Evolutionary conservation across 2,888 invertebrate genomes (phyloP), one percentile per base, ranked within the genome.

Genomic region (Xanthia togata): DNA sequence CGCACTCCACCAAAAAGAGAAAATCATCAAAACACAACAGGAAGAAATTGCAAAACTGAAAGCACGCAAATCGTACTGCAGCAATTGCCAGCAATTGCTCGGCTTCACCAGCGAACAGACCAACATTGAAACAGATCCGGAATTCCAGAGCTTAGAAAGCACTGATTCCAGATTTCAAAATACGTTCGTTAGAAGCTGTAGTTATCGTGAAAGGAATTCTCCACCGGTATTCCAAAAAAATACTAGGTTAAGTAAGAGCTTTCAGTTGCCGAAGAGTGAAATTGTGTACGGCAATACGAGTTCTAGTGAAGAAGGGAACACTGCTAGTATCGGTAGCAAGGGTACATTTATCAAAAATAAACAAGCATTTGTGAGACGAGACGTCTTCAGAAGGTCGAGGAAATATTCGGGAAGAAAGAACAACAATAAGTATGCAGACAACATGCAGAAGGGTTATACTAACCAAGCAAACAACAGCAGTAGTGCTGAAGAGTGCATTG

Each of bases 1-100:
- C 75, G 97, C 97, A 70, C 95, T 98, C 31, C 97, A 97, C 79
- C 98, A 98, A 90, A 98, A 98, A 91, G 98, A 98, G 90, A 97
- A 97, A 90, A 97, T 98, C 67, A 98, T 98, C 80, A 97, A 97
- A 89, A 96, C 97, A 76, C 98, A 98, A 90, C 97, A 97, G 89
- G 97, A 97, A 83, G 98, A 98, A 93, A 98, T 98, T 81, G 95
- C 97, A 17, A 97, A 97, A 92, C 95, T 98, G 47, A 97, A 97
- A 89, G 95, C 97, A 1, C 95, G 96, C 55, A 96, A 96, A 77
- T 94, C 95, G 0, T 96, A 95, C 82, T 96, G 96, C 92, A 96
- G 94, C 89, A 96, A 96, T 88, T 96, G 96, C 87, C 96, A 96
- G 87, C 96, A 96, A 87, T 88, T 96, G 23, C 95, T 96, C 60